Conservation (phyloP, 2,797 vertebrate species). For the Oryzias sinensis region DNA sequence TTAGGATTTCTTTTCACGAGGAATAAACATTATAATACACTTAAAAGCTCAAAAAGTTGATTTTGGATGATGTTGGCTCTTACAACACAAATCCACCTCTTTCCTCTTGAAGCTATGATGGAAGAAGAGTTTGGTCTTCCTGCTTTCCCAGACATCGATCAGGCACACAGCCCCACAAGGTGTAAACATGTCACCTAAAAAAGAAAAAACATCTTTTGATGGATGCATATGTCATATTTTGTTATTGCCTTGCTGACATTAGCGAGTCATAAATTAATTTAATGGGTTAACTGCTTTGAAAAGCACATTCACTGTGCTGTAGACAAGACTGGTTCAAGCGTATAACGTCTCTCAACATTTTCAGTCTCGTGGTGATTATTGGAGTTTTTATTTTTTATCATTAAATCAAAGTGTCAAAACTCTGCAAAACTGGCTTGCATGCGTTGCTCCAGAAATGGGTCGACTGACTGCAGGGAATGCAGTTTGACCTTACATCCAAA, state of each 20-base stretch:
- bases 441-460: conserved; percentile 33
- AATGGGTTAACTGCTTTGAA: conserved; percentile 35
- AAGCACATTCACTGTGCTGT: neutral
- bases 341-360: too few relatives aligned
- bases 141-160: conserved; percentile 40
- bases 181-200: conserved; percentile 26
- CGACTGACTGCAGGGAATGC: conserved; percentile 39
- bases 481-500: conserved; percentile 52
- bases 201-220: conserved; percentile 5
- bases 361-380: too few relatives aligned
- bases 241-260: conserved; percentile 24
- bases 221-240: conserved; percentile 4
- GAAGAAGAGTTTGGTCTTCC: conserved; percentile 25
- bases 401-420: neutral
- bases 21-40: too few relatives aligned
- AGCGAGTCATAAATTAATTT: conserved; percentile 36
- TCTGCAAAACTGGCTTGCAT: conserved; percentile 34
- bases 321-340: too few relatives aligned
- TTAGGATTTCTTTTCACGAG: too few relatives aligned
- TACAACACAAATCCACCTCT: conserved; percentile 66
- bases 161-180: conserved; percentile 17
- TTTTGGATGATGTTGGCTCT: too few relatives aligned
- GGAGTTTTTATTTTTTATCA: too few relatives aligned
- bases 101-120: conserved; percentile 21
- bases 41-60: too few relatives aligned